phyloP scores from a whole-genome alignment of 2,113 vertebrate species.

The Scartelaos histophorus region DNA sequence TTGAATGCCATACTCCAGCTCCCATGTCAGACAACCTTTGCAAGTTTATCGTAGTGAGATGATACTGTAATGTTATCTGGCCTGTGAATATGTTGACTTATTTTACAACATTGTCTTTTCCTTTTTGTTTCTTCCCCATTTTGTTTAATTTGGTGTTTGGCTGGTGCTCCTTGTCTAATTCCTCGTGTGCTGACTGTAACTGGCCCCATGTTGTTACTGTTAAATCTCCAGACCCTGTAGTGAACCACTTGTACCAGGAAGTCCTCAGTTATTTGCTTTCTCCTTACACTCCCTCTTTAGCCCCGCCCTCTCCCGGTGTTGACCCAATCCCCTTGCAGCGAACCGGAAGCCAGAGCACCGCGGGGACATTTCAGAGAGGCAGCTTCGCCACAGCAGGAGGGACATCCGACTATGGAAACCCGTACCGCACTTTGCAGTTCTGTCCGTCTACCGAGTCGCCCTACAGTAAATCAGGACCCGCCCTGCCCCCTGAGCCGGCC shows the following conservation, averaged over 20 bases:
- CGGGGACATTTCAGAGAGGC: constrained; percentile 91
- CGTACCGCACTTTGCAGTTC: constrained; percentile 98
- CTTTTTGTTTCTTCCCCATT: constrained; percentile 21
- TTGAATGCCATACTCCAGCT: background rate
- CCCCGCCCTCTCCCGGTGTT: constrained; percentile 97
- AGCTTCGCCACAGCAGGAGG: constrained; percentile 89
- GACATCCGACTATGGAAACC: constrained; percentile 87
- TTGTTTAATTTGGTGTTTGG: constrained; percentile 3
- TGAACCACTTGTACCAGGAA: constrained; percentile 93
- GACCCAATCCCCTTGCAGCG: constrained; percentile 99
- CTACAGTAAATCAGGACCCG: constrained; percentile 98
- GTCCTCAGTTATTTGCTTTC: constrained; percentile 96
- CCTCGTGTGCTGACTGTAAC: constrained; percentile 22
- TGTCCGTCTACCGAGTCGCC: constrained; percentile 96
- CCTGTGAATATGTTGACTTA: background rate
- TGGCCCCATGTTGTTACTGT: constrained; percentile 48
- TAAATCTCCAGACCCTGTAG: constrained; percentile 81
- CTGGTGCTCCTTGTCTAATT: constrained; percentile 17
- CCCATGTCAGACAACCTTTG: background rate
- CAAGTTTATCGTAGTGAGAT: background rate
- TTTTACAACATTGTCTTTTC: constrained; percentile 21
- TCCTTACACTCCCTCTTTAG: constrained; percentile 95
- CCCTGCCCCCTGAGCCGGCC: constrained; percentile 92
- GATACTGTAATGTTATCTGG: background rate
- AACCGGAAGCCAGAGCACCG: constrained; percentile 92